Conservation (phyloP, 2,888 invertebrate species). For the Leptothorax acervorum region DNA sequence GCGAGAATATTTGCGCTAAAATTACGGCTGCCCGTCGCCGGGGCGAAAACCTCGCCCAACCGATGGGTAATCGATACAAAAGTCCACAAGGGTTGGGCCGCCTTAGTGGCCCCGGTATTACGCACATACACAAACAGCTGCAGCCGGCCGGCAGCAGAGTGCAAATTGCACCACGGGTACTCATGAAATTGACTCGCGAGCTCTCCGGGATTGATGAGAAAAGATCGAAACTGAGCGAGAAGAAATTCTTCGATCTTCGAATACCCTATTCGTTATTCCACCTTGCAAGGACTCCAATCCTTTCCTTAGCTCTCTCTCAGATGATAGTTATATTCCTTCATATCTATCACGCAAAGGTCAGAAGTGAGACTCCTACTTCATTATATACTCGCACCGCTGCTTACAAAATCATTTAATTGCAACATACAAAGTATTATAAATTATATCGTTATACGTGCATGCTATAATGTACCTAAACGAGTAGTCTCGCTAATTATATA, state of each 20-base stretch:
- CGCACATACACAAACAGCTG: conserved; percentile 60
- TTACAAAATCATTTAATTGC: background rate
- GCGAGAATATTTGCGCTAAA: conserved; percentile 83
- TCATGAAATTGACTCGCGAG: conserved; percentile 50
- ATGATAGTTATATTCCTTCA: background rate
- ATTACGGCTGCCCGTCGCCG: conserved; percentile 76
- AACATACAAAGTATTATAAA: background rate
- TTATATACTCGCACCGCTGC: background rate
- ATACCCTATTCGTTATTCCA: background rate
- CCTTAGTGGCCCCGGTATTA: conserved; percentile 78
- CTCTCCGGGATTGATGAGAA: conserved; percentile 39
- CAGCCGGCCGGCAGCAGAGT: conserved; percentile 54
- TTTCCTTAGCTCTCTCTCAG: background rate
- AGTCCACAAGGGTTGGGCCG: conserved; percentile 85
- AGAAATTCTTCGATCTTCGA: conserved; percentile 22
- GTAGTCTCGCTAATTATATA: background rate
- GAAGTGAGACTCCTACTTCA: background rate
- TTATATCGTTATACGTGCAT: background rate
- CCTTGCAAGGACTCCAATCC: background rate
- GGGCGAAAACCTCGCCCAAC: conserved; percentile 81
- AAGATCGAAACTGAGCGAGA: conserved; percentile 6
- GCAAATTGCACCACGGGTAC: conserved; percentile 58
- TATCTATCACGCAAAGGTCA: conserved; percentile 7
- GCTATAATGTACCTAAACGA: background rate
- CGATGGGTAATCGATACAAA: conserved; percentile 85